These are phyloP conservation scores for Plebejus melissa DNA, from an alignment of 2,888 invertebrate species.

Conservation along the genomic window DNA sequence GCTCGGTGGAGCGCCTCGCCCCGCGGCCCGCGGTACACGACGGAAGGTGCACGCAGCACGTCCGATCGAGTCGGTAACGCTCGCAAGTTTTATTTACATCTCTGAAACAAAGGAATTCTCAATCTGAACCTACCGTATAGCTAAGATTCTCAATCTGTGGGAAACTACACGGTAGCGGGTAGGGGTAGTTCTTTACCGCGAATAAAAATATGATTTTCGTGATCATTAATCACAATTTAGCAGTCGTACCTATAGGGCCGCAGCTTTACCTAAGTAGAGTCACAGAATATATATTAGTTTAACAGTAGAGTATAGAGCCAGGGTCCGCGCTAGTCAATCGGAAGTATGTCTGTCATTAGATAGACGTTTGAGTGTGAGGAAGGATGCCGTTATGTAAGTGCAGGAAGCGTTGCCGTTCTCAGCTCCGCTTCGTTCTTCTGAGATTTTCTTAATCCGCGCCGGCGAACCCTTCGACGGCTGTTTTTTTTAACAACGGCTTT, in stretches of 20 bases:
- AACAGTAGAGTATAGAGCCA: neutral
- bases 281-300: no score
- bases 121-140: no score
- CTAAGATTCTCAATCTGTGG: neutral
- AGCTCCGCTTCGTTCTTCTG: neutral
- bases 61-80: neutral
- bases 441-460: neutral
- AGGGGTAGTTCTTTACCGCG: neutral
- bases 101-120: neutral
- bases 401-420: neutral
- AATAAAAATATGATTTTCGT: neutral
- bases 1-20: neutral
- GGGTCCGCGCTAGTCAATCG: neutral
- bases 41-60: neutral
- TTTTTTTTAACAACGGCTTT: no score
- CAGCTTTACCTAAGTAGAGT: neutral
- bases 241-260: neutral
- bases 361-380: neutral
- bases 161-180: neutral
- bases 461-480: neutral
- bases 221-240: neutral
- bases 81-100: neutral
- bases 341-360: neutral
- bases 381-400: slow-evolving; percentile 9
- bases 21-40: neutral